Percentiles rank a stretch among this genome's conserved stretches.
Conservation (phyloP, 2,888 invertebrate genomes). For the Melanostoma scalare region DNA sequence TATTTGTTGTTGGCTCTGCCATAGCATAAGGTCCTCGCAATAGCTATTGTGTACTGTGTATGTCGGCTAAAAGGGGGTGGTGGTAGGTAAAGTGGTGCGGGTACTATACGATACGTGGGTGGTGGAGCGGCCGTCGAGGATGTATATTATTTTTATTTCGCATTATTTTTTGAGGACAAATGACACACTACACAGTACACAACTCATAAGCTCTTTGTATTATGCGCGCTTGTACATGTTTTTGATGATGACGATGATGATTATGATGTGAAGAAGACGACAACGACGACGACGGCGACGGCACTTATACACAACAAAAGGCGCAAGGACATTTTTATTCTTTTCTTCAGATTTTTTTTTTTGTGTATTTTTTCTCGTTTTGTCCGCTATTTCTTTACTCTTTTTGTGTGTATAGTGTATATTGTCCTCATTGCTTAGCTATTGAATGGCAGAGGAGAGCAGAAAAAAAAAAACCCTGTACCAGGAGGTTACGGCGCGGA, state of each 20-base stretch:
- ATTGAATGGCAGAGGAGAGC: conserved; percentile 48
- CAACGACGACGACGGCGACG: conserved; percentile 54
- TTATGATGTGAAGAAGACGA: conserved; percentile 48
- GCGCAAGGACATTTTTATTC: conserved; percentile 72
- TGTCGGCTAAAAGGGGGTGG: background rate
- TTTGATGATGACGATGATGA: conserved; percentile 64
- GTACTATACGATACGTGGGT: background rate
- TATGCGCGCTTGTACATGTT: conserved; percentile 70
- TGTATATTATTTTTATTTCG: conserved; percentile 72
- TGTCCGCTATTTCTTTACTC: conserved; percentile 32
- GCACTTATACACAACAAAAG: conserved; percentile 72
- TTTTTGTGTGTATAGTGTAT: conserved; percentile 33
- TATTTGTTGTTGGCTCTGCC: background rate
- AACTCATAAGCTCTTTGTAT: conserved; percentile 72
- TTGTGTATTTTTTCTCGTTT: background rate
- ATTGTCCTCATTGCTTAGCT: conserved; percentile 55
- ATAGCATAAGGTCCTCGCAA: conserved; percentile 59
- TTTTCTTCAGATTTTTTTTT: conserved; percentile 46
- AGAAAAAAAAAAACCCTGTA: background rate
- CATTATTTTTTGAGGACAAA: conserved; percentile 73
- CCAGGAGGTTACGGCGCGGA: conserved; percentile 41
- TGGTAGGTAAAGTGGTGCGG: background rate
- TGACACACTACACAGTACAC: conserved; percentile 69
- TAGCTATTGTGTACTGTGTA: conserved; percentile 41
- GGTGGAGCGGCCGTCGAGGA: conserved; percentile 34